Percentiles rank a stretch among this genome's conserved stretches.
These are phyloP conservation scores for Cyprinodon brontotheroides DNA, from an alignment of 2,113 vertebrate species.

Conservation along the genomic window DNA sequence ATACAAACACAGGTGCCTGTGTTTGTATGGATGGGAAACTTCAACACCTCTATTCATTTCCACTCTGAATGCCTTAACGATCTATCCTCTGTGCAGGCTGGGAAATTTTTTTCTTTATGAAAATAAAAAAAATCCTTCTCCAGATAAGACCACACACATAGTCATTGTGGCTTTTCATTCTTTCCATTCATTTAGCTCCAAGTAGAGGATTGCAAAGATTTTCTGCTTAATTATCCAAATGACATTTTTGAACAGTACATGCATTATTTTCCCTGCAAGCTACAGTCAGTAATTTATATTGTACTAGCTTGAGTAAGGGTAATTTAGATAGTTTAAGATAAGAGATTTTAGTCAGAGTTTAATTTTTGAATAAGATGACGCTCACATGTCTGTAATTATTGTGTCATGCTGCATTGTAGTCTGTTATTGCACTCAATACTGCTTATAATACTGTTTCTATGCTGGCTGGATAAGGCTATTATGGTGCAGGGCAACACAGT, in stretches of 20 bases:
- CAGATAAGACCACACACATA: slow-evolving; percentile 50
- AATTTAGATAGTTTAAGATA: slow-evolving; percentile 68
- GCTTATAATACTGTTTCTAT: slow-evolving; percentile 54
- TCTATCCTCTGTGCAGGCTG: slow-evolving; percentile 7
- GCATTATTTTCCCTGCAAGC: slow-evolving; percentile 44
- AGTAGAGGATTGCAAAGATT: slow-evolving; percentile 68
- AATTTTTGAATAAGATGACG: slow-evolving; percentile 2
- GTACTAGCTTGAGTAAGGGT: slow-evolving; percentile 39
- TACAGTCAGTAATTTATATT: slow-evolving; percentile 51
- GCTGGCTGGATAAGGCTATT: slow-evolving; percentile 64
- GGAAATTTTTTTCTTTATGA: slow-evolving; percentile 47
- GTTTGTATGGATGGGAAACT: slow-evolving; percentile 38
- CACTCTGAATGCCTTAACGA: slow-evolving; percentile 13
- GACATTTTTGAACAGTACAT: slow-evolving; percentile 38
- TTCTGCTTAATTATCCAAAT: slow-evolving; percentile 64
- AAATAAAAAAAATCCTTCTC: slow-evolving; percentile 44
- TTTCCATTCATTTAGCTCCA: slow-evolving; percentile 34
- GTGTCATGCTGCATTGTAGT: slow-evolving; percentile 64
- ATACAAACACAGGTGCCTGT: slow-evolving; percentile 34
- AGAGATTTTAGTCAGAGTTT: slow-evolving; percentile 28
- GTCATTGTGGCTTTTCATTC: slow-evolving; percentile 30
- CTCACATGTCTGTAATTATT: slow-evolving; percentile 64
- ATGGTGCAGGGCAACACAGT: slow-evolving; percentile 60
- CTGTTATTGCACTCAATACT: slow-evolving; percentile 66
- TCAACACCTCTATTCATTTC: slow-evolving; percentile 23